Percentiles rank a stretch among this genome's conserved stretches.
These are phyloP conservation scores for Hemicentrotus pulcherrimus DNA, from an alignment of 35 echinoderm and acorn worm species.

Conservation along the genomic window DNA sequence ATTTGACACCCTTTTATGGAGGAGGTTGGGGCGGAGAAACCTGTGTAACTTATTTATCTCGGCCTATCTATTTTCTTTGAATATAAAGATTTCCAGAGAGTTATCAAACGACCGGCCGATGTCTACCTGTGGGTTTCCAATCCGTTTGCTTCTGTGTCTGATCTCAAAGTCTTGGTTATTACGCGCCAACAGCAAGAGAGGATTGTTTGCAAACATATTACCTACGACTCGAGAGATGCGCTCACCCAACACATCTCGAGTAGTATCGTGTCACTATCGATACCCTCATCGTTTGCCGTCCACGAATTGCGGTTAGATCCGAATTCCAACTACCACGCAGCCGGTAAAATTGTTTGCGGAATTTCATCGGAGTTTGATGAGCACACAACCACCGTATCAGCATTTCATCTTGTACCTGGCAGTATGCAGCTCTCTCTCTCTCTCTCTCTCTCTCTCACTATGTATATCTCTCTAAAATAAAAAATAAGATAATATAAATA, in stretches of 20 bases:
- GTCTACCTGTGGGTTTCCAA: background rate
- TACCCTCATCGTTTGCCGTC: background rate
- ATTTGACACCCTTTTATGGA: too few species aligned
- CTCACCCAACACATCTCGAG: background rate
- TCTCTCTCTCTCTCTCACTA: too few species aligned
- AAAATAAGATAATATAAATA: too few species aligned
- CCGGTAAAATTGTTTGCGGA: background rate
- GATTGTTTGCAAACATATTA: background rate
- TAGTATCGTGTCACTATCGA: background rate
- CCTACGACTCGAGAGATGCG: background rate
- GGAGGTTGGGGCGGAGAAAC: too few species aligned
- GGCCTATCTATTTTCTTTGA: too few species aligned
- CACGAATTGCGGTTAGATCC: background rate
- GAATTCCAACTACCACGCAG: background rate
- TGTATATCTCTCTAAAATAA: too few species aligned
- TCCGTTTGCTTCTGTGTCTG: background rate
- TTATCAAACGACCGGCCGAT: background rate
- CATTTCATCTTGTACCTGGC: background rate
- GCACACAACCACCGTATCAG: background rate
- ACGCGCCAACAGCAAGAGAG: background rate
- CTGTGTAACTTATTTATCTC: too few species aligned
- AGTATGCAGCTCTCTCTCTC: background rate
- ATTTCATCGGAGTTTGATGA: background rate
- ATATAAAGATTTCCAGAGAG: background rate
- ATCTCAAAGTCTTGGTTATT: background rate